Percentiles rank a stretch among this genome's conserved stretches.
Evolutionary conservation across 2,797 vertebrate species (phyloP).

Genomic region (Enteromius thamalakanensis): DNA sequence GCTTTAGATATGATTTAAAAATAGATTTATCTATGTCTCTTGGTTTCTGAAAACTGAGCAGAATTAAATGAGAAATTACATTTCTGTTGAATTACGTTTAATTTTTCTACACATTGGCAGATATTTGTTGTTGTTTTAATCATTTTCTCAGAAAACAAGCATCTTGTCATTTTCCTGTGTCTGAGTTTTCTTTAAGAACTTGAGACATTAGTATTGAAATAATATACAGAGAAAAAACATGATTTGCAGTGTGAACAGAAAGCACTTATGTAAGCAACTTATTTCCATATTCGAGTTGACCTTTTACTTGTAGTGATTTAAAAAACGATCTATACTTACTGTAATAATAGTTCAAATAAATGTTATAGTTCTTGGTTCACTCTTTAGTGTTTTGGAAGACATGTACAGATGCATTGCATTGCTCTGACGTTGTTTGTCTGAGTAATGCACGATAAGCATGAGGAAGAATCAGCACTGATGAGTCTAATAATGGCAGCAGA

Average conservation of each 20-base stretch:
- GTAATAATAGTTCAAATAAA: neutral
- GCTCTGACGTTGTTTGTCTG: slow-evolving; percentile 3
- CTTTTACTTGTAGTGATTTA: neutral
- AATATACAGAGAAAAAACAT: neutral
- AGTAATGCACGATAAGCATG: neutral
- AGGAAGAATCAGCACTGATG: slow-evolving; percentile 1
- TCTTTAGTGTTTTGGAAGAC: neutral
- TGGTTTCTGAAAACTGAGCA: neutral
- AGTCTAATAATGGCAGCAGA: neutral
- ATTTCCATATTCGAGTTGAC: neutral
- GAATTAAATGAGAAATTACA: neutral
- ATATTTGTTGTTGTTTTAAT: neutral
- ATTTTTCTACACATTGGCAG: neutral
- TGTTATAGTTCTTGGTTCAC: neutral
- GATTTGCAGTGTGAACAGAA: neutral
- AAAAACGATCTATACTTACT: neutral
- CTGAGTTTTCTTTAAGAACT: neutral
- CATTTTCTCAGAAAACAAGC: neutral
- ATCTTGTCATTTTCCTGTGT: neutral
- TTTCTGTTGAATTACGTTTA: neutral
- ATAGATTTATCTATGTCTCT: neutral
- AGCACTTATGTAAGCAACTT: neutral
- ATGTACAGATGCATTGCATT: neutral
- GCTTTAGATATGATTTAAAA: neutral
- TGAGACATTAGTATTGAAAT: neutral